Evolutionary conservation across 1,140 invertebrate genomes (phyloP), one percentile per base, ranked within the genome.

Genomic region (Drosophila nannoptera): DNA sequence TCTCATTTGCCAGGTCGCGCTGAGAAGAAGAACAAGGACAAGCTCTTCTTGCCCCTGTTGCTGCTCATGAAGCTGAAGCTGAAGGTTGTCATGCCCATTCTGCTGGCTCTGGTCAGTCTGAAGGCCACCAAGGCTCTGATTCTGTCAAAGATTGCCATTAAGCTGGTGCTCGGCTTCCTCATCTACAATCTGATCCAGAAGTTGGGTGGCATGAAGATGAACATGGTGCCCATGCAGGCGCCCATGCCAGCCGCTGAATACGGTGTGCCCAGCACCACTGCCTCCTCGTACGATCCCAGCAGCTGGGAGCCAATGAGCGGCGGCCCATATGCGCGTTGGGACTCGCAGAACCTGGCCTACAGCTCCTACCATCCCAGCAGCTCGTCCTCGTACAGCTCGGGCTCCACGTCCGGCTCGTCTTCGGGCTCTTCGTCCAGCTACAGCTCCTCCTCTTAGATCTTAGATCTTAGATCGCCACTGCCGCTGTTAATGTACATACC

Each of bases 101-200:
- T 96, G 68, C 91, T 96, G 9, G 92, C 93, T 29, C 90, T 96
- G 65, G 93, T 96, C 87, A 94, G 94, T 62, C 89, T 96, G 50
- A 96, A 96, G 89, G 94, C 95, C 8, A 90, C 95, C 65, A 96
- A 96, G 90, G 95, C 95, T 74, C 90, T 96, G 12, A 92, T 96
- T 36, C 91, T 96, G 69, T 96, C 94, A 70, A 96, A 96, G 89
- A 90, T 96, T 43, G 94, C 95, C 54, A 93, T 96, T 74, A 90
- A 94, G 4, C 89, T 96, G 50, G 95, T 96, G 36, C 90, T 95
- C 45, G 95, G 94, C 62, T 96, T 96, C 91, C 91, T 96, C 14
- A 92, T 94, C 52, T 91, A 94, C 80, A 95, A 95, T 71, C 90
- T 96, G 66, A 90, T 94, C 43, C 95, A 96, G 90, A 92, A 92